These are phyloP conservation scores for Ictidomys tridecemlineatus DNA, from an alignment of 2,113 vertebrate genomes.

Conservation along the genomic window DNA sequence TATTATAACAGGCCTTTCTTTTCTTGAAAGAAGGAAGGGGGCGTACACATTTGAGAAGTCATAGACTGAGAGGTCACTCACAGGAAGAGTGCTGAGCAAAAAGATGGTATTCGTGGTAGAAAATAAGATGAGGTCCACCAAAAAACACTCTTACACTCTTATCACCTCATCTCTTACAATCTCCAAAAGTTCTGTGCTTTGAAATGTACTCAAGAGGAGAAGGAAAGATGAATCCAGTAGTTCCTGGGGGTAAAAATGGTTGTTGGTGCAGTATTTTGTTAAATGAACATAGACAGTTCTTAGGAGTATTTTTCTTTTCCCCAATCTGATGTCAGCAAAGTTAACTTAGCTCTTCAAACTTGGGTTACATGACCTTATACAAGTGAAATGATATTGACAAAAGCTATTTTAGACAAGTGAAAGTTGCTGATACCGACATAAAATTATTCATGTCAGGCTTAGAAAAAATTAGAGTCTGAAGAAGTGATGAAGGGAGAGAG, in stretches of 20 bases:
- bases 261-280: background rate
- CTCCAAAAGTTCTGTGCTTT: background rate
- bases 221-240: background rate
- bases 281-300: background rate
- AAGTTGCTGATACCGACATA: background rate
- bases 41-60: background rate
- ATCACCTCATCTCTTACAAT: background rate
- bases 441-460: background rate
- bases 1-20: conserved; percentile 47
- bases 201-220: background rate
- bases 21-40: conserved; percentile 52
- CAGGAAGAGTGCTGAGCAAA: background rate
- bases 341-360: conserved; percentile 17
- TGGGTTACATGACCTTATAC: background rate
- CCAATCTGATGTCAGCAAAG: background rate
- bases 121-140: background rate
- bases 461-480: background rate
- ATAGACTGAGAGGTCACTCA: conserved; percentile 54
- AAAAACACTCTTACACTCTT: background rate
- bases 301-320: background rate
- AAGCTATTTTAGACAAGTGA: background rate
- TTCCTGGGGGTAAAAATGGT: background rate
- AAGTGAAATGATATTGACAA: background rate
- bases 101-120: background rate
- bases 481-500: background rate